Evolutionary conservation across 2,888 invertebrate genomes (phyloP), one percentile per base, ranked within the genome.

Genomic region (Agrotis puta): DNA sequence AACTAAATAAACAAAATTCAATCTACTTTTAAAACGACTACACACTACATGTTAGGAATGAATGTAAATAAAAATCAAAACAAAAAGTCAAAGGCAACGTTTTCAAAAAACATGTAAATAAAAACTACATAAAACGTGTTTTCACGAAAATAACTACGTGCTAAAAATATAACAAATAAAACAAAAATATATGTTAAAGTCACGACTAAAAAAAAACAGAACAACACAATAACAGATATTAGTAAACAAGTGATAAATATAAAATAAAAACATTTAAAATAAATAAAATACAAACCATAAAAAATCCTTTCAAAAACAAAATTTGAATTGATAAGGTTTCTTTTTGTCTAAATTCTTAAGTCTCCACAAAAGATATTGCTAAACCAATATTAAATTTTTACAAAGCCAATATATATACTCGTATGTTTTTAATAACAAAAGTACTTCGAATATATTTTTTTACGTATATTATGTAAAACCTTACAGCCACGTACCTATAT

Each of bases 101-200:
- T 39, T 39, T 18, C 0, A 53, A 43, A 63, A 16, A 11, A 48
- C 45, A 27, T 39, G 39, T 39, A 39, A 39, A 39, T 9, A 33
- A 33, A 27, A 27, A 54, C n/a, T 50, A 78, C 45, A 47, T 24
- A 39, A 27, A 56, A 16, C 24, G 22, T 61, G 47, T 18, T 18
- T 3, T 2, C 2, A 47, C 0, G 7, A 67, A 24, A 18, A 56
- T 48, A 27, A 50, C 16, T 16, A 24, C n/a, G 48, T 72, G 59
- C 43, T 27, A 2, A 27, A 43, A 22, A 50, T 20, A 43, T 71
- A 4, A 4, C 9, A 39, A 39, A 27, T n/a, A n/a, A n/a, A n/a
- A n/a, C n/a, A 2, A 11, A 11, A 11, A 39, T 39, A 11, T 39
- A 39, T 39, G 39, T 39, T 3, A 48, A 14, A 16, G 24, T 24